phyloP scores from a whole-genome alignment of 1,140 invertebrate genomes.

The Pseudomyrmex dendroicus region DNA sequence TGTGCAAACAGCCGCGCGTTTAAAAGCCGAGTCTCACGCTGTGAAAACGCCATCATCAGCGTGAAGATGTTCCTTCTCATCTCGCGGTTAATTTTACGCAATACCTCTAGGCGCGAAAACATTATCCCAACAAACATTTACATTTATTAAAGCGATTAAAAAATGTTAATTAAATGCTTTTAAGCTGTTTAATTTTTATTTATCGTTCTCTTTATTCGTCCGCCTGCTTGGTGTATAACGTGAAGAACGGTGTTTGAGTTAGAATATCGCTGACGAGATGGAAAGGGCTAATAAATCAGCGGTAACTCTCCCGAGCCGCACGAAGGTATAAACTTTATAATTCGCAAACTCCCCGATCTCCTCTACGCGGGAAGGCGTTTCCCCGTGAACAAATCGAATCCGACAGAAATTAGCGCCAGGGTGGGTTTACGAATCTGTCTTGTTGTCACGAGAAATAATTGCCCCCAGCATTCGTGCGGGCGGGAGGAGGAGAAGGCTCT shows the following conservation, averaged over 20 bases:
- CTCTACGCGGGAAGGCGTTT: background rate
- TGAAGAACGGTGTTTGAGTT: background rate
- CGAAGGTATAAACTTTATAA: conserved; percentile 62
- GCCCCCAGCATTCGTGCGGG: conserved; percentile 62
- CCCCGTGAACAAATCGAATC: conserved; percentile 69
- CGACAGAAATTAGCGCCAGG: conserved; percentile 76
- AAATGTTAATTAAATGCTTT: background rate
- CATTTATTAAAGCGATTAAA: background rate
- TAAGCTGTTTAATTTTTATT: background rate
- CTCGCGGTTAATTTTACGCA: background rate
- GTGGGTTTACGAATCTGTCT: conserved; percentile 64
- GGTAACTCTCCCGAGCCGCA: background rate
- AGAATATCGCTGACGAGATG: background rate
- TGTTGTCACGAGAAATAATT: conserved; percentile 73
- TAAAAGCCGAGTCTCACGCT: conserved; percentile 14
- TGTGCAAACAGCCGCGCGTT: conserved; percentile 3
- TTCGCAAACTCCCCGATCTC: conserved; percentile 17
- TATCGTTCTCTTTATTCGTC: background rate
- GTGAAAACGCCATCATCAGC: conserved; percentile 8
- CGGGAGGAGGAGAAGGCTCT: conserved; percentile 33
- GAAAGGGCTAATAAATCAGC: conserved; percentile 1
- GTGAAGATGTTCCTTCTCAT: too few relatives aligned
- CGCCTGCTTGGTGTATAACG: background rate
- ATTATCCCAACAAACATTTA: background rate
- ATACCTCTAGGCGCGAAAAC: background rate